phyloP scores from a whole-genome alignment of 1,140 invertebrate genomes.

The Heliconius nattereri region DNA sequence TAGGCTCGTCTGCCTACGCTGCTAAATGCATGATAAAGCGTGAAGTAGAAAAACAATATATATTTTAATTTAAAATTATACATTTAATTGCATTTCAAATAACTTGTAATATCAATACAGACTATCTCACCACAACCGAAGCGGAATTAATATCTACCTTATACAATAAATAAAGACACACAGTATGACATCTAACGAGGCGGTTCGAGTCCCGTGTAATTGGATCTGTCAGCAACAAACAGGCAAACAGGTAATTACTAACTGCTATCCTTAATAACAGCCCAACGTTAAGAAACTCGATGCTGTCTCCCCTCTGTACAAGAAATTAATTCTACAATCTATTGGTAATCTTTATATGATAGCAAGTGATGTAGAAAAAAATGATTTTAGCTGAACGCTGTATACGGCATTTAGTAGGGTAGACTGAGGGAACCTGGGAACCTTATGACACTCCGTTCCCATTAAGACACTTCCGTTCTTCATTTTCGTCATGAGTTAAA shows the following conservation, averaged over 20 bases:
- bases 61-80: neutral
- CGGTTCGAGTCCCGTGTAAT: constrained; percentile 54
- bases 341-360: neutral
- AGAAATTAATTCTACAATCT: constrained; percentile 1
- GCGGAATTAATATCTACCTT: neutral
- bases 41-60: too few relatives aligned
- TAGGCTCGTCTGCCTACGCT: too few relatives aligned
- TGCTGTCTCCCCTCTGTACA: constrained; percentile 38
- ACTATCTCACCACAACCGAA: neutral
- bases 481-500: too few relatives aligned
- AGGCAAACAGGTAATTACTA: constrained; percentile 71
- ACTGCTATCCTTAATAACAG: constrained; percentile 64
- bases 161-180: constrained; percentile 24
- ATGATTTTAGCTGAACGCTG: too few relatives aligned
- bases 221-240: constrained; percentile 76
- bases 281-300: constrained; percentile 57
- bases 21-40: too few relatives aligned
- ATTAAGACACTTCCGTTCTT: too few relatives aligned
- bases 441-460: too few relatives aligned
- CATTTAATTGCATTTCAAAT: neutral
- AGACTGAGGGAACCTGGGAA: too few relatives aligned
- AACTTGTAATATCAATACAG: neutral
- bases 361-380: neutral
- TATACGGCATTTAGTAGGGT: too few relatives aligned
- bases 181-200: constrained; percentile 30